These are phyloP conservation scores for Sebastiscus albofasciatus DNA, from an alignment of 2,797 vertebrate species.

Conservation along the genomic window DNA sequence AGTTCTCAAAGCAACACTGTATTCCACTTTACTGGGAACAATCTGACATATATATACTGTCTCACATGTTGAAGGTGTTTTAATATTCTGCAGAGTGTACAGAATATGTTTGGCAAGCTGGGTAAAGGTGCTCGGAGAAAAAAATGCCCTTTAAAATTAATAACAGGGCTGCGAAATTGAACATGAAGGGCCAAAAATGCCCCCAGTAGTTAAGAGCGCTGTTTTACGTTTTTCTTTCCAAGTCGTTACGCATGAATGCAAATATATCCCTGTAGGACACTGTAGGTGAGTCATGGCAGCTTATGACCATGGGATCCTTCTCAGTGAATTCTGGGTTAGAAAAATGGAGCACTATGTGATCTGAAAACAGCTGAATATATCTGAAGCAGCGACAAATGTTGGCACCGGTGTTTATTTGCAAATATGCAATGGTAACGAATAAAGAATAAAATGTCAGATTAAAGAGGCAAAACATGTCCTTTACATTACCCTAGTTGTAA, in stretches of 20 bases:
- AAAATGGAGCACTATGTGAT: not conserved
- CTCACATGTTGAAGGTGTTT: not conserved
- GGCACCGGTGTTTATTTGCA: not conserved
- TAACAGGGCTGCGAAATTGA: conserved; percentile 29
- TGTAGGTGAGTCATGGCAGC: conserved; percentile 27
- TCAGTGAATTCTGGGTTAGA: not conserved
- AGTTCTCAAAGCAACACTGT: conserved; percentile 16
- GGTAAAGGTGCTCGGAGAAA: conserved; percentile 25
- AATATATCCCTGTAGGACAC: conserved; percentile 10
- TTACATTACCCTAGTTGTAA: not conserved
- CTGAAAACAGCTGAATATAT: not conserved
- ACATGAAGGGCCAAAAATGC: conserved; percentile 33
- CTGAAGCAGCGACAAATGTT: not conserved
- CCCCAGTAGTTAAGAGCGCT: conserved; percentile 20
- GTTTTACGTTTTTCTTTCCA: not conserved
- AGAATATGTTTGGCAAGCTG: conserved; percentile 3
- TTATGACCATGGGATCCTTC: not conserved
- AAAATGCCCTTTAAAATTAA: conserved; percentile 50
- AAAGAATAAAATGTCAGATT: not conserved
- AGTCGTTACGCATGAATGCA: conserved; percentile 11
- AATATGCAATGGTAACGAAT: not conserved
- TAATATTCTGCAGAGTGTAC: not conserved
- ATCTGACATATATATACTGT: not conserved
- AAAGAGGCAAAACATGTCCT: not conserved
- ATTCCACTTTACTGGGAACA: not conserved